A percentile compares a stretch with the other conserved stretches of the same genome.
These are phyloP conservation scores for Gymnobelideus leadbeateri DNA, from an alignment of 2,113 vertebrate species.

Conservation along the genomic window DNA sequence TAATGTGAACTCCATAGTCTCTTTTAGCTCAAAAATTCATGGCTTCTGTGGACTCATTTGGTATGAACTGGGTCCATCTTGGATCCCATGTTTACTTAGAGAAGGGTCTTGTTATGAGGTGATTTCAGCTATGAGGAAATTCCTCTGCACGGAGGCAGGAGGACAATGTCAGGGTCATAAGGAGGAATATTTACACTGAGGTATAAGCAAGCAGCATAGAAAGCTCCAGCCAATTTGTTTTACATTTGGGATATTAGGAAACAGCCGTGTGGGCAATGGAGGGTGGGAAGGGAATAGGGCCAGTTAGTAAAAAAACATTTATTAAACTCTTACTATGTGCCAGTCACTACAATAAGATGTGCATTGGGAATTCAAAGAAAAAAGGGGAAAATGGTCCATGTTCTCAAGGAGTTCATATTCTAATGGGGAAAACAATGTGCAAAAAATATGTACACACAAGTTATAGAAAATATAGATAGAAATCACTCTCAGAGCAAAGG, in stretches of 20 bases:
- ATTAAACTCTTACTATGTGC: neutral
- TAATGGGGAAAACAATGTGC: neutral
- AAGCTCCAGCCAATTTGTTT: neutral
- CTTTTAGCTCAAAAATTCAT: constrained; percentile 16
- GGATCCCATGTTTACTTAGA: neutral
- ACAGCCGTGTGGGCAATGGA: neutral
- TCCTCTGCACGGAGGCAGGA: neutral
- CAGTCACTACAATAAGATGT: neutral
- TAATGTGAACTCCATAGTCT: neutral
- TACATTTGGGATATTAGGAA: neutral
- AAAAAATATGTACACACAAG: neutral
- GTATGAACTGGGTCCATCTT: neutral
- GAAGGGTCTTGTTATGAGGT: constrained; percentile 1
- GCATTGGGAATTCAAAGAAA: neutral
- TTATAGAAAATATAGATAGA: neutral
- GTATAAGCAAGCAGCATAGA: neutral
- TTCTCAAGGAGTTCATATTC: neutral
- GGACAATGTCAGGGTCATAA: neutral
- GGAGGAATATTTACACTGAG: neutral
- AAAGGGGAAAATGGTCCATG: neutral
- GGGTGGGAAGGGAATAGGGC: neutral
- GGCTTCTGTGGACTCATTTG: neutral
- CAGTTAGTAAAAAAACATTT: neutral
- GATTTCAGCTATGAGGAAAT: neutral
- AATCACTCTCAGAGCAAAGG: neutral